Percentiles rank a stretch among this genome's conserved stretches.
Evolutionary conservation across 2,797 vertebrate species (phyloP).

Genomic region (Steatocranus sp.): DNA sequence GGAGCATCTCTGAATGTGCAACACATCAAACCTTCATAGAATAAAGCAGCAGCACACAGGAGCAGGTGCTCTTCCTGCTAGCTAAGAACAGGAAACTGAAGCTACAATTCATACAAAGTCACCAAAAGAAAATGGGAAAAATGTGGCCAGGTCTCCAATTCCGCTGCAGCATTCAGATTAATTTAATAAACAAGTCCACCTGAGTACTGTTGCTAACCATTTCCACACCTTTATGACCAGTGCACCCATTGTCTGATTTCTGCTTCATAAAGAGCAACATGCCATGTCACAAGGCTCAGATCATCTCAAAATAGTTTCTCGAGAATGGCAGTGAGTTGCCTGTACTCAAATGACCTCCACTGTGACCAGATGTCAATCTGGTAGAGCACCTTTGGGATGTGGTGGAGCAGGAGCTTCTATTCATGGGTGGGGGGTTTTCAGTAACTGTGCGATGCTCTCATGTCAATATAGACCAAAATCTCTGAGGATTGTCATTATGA

Average conservation of each 20-base stretch:
- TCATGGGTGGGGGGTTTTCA: neutral
- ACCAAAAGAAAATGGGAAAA: neutral
- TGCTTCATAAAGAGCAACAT: neutral
- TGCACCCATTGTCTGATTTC: neutral
- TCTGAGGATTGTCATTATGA: neutral
- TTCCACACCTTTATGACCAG: neutral
- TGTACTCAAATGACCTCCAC: neutral
- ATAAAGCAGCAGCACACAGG: neutral
- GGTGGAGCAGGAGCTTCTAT: neutral
- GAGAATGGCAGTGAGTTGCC: neutral
- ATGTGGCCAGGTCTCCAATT: neutral
- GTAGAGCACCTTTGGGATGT: neutral
- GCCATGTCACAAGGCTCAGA: neutral
- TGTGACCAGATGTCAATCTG: neutral
- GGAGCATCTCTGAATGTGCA: neutral
- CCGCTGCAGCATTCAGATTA: neutral
- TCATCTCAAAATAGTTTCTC: neutral
- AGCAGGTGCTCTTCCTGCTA: neutral
- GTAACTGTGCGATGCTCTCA: neutral
- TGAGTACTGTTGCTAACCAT: neutral
- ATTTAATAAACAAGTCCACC: neutral
- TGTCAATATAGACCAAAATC: neutral
- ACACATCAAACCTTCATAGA: neutral
- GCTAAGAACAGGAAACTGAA: neutral
- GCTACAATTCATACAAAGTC: neutral